A percentile compares a stretch with the other conserved stretches of the same genome.
These are phyloP conservation scores for rat (Rattus norvegicus) DNA, from an alignment of 2,113 vertebrate species.

Conservation along the genomic window DNA sequence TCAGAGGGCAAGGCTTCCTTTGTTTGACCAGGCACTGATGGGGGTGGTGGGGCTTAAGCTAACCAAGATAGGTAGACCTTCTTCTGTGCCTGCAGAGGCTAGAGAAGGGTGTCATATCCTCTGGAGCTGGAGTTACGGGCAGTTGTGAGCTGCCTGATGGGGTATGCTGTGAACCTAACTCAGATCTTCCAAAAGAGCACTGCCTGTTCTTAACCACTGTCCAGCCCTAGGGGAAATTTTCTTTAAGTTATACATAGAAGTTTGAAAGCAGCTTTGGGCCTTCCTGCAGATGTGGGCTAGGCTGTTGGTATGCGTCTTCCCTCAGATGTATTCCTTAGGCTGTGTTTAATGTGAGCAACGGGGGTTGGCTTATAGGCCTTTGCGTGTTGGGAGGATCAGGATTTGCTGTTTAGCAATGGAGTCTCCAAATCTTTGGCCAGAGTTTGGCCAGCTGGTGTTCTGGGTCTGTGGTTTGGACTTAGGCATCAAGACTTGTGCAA, in stretches of 20 bases:
- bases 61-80: neutral
- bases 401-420: neutral
- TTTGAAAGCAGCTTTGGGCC: neutral
- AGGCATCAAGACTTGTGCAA: neutral
- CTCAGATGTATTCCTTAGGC: conserved; percentile 31
- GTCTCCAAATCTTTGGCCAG: neutral
- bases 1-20: neutral
- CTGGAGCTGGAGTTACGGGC: neutral
- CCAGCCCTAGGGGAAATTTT: neutral
- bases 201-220: neutral
- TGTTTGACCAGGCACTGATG: conserved; percentile 18
- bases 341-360: conserved; percentile 8
- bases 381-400: neutral
- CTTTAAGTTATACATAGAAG: conserved; percentile 18
- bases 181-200: neutral
- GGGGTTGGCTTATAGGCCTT: conserved; percentile 36
- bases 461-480: conserved; percentile 37
- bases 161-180: neutral
- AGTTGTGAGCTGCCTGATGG: neutral
- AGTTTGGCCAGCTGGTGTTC: neutral
- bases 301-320: neutral
- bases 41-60: neutral
- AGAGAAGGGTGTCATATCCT: neutral
- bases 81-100: neutral
- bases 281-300: conserved; percentile 1